Base-by-base conservation (phyloP, 2,797 vertebrate species). In the Poecilia gillii region DNA sequence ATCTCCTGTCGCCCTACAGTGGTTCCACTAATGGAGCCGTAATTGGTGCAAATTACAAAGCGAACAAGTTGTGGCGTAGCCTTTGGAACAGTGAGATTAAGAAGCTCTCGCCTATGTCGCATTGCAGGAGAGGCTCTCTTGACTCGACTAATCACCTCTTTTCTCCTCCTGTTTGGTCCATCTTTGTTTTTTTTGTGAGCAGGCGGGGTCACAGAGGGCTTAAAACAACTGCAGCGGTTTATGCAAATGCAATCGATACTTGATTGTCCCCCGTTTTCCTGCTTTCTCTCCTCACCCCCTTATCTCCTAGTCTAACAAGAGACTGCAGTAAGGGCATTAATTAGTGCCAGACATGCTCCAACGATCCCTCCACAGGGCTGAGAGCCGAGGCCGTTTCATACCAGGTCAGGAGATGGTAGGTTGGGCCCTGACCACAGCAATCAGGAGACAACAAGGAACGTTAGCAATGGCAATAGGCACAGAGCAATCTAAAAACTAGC, bases 211-310 rank as follows among this genome's bases (percentile, higher is more conserved):
- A 90, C 78, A 78, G 73, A 77, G 76, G 87, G 78, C 83, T 88
- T 91, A 87, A 86, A 91, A 92, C 85, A 89, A 92, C 92, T 92
- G 90, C 87, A 74, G 86, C 89, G 86, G 84, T 93, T 93, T 91
- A 94, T 91, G 91, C 91, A 93, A 93, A 94, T 92, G 91, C 72
- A 90, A 92, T 94, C 93, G 91, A 94, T 94, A 93, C 90, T 89
- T 88, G 87, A 91, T 91, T 85, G 86, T 86, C 75, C 70, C 79
- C 16, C 59, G 73, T 25, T 41, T 78, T 47, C 57, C 55, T 76
- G 66, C 75, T 80, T 71, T 45, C 72, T 72, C 68, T 57, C 75
- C 77, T 59, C 80, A 81, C 82, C 85, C 76, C 79, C 8, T 7
- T 7, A 78, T 90, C 88, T 84, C 74, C 53, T 47, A 81, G 78